A percentile compares a stretch with the other conserved stretches of the same genome.
Evolutionary conservation across 2,113 vertebrate species (phyloP).

Genomic region (Austrofundulus limnaeus): DNA sequence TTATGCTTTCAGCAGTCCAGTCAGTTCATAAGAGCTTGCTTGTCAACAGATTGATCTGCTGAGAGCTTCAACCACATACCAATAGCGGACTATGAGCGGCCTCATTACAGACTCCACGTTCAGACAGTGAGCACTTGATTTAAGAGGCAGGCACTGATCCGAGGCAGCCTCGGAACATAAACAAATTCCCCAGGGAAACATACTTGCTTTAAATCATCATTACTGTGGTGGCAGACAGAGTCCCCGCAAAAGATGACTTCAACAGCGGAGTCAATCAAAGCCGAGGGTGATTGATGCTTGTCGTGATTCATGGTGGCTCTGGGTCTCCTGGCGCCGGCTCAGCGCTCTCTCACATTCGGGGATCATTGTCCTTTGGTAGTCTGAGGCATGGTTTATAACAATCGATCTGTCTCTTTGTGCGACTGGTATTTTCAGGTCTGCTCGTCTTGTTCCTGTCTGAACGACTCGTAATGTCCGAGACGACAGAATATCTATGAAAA

Average conservation of each 20-base stretch:
- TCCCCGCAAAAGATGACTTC: slow-evolving; percentile 31
- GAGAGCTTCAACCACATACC: slow-evolving; percentile 15
- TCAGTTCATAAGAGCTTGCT: slow-evolving; percentile 23
- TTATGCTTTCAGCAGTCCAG: slow-evolving; percentile 29
- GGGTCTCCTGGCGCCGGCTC: slow-evolving; percentile 33
- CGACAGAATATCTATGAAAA: background rate
- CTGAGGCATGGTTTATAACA: slow-evolving; percentile 30
- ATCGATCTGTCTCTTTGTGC: slow-evolving; percentile 31
- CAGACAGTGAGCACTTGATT: slow-evolving; percentile 2
- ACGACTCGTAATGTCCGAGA: background rate
- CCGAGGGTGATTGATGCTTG: slow-evolving; percentile 60
- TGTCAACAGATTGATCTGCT: slow-evolving; percentile 21
- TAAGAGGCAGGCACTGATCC: slow-evolving; percentile 24
- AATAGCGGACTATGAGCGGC: slow-evolving; percentile 25
- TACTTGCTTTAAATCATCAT: slow-evolving; percentile 54
- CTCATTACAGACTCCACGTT: slow-evolving; percentile 24
- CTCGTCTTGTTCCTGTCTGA: background rate
- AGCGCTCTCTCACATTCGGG: slow-evolving; percentile 16
- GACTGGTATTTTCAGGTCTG: background rate
- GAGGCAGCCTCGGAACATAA: slow-evolving; percentile 38
- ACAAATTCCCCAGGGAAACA: slow-evolving; percentile 37
- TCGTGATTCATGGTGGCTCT: slow-evolving; percentile 36
- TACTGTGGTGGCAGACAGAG: slow-evolving; percentile 41
- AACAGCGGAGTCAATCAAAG: slow-evolving; percentile 63
- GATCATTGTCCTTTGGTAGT: slow-evolving; percentile 14